These are phyloP conservation scores for Eumerus sabulonum DNA, from an alignment of 2,888 invertebrate genomes.

Conservation along the genomic window DNA sequence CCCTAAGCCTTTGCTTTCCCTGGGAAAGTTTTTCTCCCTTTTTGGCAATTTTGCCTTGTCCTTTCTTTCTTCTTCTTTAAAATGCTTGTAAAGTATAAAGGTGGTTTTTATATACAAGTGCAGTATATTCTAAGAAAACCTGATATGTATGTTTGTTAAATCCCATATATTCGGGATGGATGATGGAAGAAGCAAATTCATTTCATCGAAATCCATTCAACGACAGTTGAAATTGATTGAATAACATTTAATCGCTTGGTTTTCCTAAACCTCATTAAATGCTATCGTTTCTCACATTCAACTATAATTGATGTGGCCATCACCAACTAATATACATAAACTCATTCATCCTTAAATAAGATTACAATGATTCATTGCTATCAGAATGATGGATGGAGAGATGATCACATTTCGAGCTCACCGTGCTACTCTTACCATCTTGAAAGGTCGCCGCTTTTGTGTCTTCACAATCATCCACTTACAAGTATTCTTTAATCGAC, in stretches of 20 bases:
- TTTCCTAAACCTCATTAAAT: constrained; percentile 2
- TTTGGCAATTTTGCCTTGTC: no score
- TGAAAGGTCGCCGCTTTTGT: background rate
- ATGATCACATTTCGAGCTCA: constrained; percentile 28
- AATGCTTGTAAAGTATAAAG: no score
- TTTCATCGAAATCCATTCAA: constrained; percentile 6
- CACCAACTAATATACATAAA: constrained; percentile 11
- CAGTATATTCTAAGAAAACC: no score
- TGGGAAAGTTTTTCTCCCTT: no score
- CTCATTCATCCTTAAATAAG: constrained; percentile 46
- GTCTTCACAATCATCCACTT: no score
- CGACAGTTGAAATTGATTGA: constrained; percentile 23
- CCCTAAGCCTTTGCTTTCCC: no score
- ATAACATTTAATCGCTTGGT: constrained; percentile 15
- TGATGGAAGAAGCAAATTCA: constrained; percentile 17
- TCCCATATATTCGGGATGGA: no score
- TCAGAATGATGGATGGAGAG: constrained; percentile 45
- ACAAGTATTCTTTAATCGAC: no score
- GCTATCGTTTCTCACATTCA: background rate
- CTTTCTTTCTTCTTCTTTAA: no score
- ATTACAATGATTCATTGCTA: constrained; percentile 61
- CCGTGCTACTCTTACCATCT: constrained; percentile 2
- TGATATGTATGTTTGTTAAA: no score
- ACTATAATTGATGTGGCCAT: constrained; percentile 18
- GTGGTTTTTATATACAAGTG: no score